phyloP scores from a whole-genome alignment of 2,797 vertebrate genomes.

The Lates japonicus region DNA sequence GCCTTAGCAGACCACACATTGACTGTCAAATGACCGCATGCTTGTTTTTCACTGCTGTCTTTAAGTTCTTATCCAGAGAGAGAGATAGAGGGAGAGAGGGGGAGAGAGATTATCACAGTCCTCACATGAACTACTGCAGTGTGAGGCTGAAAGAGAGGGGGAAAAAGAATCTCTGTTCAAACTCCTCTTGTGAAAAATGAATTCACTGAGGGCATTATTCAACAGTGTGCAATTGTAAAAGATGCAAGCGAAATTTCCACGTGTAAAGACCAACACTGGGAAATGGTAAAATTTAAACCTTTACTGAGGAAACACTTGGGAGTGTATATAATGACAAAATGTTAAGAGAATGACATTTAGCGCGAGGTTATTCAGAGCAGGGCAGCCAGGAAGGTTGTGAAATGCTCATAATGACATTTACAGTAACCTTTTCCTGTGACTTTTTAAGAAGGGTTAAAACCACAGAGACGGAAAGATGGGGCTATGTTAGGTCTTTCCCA shows the following conservation, averaged over 20 bases:
- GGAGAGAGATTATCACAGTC: conserved; percentile 23
- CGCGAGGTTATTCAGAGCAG: conserved; percentile 53
- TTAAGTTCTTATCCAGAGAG: conserved; percentile 6
- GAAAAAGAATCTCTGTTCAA: conserved; percentile 26
- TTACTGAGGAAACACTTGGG: conserved; percentile 46
- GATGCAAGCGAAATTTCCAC: conserved; percentile 23
- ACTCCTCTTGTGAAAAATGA: conserved; percentile 26
- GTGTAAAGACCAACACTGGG: conserved; percentile 36
- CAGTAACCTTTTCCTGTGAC: conserved; percentile 80
- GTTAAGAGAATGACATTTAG: conserved; percentile 80
- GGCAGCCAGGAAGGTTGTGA: conserved; percentile 52
- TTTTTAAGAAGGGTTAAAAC: conserved; percentile 83
- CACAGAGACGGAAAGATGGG: conserved; percentile 73
- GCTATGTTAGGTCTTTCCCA: conserved; percentile 62
- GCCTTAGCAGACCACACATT: conserved; percentile 32
- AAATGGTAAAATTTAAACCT: conserved; percentile 61
- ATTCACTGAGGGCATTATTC: conserved; percentile 57
- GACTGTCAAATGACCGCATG: conserved; percentile 49
- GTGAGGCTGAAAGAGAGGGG: conserved; percentile 7
- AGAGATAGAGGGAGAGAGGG: not conserved
- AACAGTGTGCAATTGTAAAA: conserved; percentile 54
- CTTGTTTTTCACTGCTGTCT: conserved; percentile 40
- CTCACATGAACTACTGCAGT: conserved; percentile 24
- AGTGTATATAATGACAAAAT: conserved; percentile 57
- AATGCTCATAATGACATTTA: conserved; percentile 79